Evolutionary conservation across 2,113 vertebrate species (phyloP).

Genomic region (Caranx ignobilis): DNA sequence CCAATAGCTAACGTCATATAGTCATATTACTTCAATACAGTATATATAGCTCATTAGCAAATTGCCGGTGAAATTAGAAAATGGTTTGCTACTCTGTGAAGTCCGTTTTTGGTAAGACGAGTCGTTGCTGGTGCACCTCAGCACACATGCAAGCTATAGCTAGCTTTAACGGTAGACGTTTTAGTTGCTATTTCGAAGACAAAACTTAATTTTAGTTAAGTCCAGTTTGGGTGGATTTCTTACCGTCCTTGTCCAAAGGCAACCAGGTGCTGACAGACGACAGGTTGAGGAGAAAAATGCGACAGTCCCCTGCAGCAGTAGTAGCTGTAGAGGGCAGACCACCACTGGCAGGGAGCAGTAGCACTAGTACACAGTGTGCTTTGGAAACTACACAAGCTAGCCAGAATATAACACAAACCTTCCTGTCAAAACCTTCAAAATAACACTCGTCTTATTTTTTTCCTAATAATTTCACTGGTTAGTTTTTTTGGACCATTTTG

Average conservation of each 20-base stretch:
- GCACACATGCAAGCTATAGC: conserved; percentile 40
- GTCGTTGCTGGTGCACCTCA: background rate
- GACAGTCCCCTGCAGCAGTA: conserved; percentile 7
- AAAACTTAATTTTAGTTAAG: conserved; percentile 9
- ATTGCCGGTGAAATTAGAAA: background rate
- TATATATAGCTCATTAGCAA: background rate
- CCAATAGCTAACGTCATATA: background rate
- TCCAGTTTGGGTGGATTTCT: background rate
- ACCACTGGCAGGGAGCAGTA: conserved; percentile 42
- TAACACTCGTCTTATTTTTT: conserved; percentile 19
- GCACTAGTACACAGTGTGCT: conserved; percentile 44
- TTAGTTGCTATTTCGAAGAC: background rate
- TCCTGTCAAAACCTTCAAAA: conserved; percentile 50
- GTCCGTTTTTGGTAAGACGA: background rate
- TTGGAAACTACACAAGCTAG: background rate
- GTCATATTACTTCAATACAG: background rate
- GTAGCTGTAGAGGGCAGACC: conserved; percentile 25
- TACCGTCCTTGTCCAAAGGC: conserved; percentile 68
- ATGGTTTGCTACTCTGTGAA: background rate
- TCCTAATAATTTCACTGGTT: too few relatives aligned
- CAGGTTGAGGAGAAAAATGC: conserved; percentile 8
- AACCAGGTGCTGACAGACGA: conserved; percentile 51
- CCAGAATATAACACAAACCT: rapidly evolving
- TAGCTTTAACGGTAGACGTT: conserved; percentile 46
- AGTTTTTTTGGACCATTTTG: too few relatives aligned